phyloP scores from a whole-genome alignment of 1,140 invertebrate genomes.

The Cryptotermes secundus region DNA sequence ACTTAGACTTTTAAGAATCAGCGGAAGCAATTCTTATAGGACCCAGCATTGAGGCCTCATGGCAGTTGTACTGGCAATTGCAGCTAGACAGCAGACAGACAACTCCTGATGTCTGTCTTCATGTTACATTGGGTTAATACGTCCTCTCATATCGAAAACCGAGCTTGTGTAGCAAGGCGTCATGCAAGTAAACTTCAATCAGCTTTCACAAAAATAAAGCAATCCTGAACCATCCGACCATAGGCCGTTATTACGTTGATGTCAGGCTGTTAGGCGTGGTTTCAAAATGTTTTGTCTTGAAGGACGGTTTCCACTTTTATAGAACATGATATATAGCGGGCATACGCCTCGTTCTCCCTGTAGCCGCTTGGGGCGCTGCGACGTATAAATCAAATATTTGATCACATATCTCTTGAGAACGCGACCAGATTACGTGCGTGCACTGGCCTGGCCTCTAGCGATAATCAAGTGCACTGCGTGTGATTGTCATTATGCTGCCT shows the following conservation, averaged over 20 bases:
- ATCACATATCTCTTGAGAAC: background rate
- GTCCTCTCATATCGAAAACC: no score
- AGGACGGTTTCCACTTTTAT: background rate
- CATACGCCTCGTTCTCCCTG: background rate
- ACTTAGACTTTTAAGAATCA: no score
- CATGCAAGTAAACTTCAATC: no score
- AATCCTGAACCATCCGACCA: no score
- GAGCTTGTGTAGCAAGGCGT: no score
- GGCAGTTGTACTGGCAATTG: no score
- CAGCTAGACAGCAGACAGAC: no score
- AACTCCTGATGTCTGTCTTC: no score
- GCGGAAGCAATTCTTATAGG: no score
- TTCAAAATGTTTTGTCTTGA: background rate
- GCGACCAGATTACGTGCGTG: background rate
- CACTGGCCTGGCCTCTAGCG: background rate
- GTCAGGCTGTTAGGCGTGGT: background rate
- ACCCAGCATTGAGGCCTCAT: no score
- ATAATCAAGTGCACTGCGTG: background rate
- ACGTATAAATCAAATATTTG: conserved; percentile 15
- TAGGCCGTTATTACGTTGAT: background rate
- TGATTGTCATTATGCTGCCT: background rate
- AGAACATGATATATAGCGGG: background rate
- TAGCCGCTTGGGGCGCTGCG: background rate
- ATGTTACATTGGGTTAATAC: no score
- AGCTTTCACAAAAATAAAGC: no score